These are phyloP conservation scores for Pristionchus arcanus DNA, from an alignment of 2,888 invertebrate genomes.

Conservation along the genomic window DNA sequence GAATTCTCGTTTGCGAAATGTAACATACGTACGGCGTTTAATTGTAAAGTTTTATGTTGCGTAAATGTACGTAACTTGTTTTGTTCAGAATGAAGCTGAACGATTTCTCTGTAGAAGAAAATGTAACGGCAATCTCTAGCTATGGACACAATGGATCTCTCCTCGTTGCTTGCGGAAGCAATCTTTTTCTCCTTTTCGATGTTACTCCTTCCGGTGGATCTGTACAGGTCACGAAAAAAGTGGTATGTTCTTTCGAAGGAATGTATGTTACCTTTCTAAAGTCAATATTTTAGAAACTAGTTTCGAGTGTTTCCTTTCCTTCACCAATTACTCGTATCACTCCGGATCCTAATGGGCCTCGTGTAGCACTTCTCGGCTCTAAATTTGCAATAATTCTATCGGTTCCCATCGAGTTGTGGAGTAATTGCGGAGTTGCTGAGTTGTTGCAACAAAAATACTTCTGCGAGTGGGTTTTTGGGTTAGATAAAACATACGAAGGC, in stretches of 20 bases:
- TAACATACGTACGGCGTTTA: no score
- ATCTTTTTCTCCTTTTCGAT: conserved; percentile 17
- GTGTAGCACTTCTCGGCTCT: conserved; percentile 13
- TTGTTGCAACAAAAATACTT: conserved; percentile 12
- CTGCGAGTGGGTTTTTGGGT: conserved; percentile 37
- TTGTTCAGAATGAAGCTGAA: conserved; percentile 38
- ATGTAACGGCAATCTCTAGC: conserved; percentile 3
- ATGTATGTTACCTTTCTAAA: background rate
- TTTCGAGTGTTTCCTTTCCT: background rate
- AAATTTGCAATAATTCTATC: conserved; percentile 19
- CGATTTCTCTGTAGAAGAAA: background rate
- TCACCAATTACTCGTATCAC: conserved; percentile 17
- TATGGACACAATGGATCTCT: conserved; percentile 25
- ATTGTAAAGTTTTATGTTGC: no score
- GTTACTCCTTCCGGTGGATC: background rate
- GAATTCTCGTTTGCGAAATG: no score
- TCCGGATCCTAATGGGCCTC: conserved; percentile 29
- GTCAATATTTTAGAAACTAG: background rate
- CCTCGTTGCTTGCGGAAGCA: background rate
- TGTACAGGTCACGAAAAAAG: conserved; percentile 23
- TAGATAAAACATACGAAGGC: background rate
- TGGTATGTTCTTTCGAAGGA: background rate
- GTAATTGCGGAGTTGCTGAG: conserved; percentile 13
- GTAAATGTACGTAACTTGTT: no score
- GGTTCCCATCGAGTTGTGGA: conserved; percentile 45